These are phyloP conservation scores for Aptenodytes patagonicus DNA, from an alignment of 2,113 vertebrate genomes.

Conservation along the genomic window DNA sequence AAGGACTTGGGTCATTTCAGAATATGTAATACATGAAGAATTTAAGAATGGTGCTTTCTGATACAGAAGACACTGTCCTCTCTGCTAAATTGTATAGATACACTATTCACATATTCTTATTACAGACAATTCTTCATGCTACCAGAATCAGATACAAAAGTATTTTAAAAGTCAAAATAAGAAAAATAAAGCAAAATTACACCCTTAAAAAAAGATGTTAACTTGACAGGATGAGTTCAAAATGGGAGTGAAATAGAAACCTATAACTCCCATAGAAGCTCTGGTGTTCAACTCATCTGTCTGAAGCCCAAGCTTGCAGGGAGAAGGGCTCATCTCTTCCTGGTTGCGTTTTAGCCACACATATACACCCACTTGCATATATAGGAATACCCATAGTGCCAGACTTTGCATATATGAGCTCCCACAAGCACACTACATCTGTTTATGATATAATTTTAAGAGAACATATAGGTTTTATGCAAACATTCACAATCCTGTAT, in stretches of 20 bases:
- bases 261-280: background rate
- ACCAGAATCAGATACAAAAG: background rate
- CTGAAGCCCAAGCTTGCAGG: background rate
- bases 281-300: background rate
- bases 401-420: background rate
- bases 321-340: background rate
- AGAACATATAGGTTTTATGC: background rate
- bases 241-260: background rate
- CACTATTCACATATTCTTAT: background rate
- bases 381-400: background rate
- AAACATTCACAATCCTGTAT: background rate
- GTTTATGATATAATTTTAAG: background rate
- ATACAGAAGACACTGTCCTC: background rate
- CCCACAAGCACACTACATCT: background rate
- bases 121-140: background rate
- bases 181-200: background rate
- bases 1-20: background rate
- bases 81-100: background rate
- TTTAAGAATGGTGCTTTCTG: background rate
- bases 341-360: background rate
- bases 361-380: no score
- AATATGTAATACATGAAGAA: background rate
- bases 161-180: background rate
- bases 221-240: background rate
- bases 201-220: background rate